These are phyloP conservation scores for Phalera bucephala DNA, from an alignment of 2,888 invertebrate genomes.

Conservation along the genomic window DNA sequence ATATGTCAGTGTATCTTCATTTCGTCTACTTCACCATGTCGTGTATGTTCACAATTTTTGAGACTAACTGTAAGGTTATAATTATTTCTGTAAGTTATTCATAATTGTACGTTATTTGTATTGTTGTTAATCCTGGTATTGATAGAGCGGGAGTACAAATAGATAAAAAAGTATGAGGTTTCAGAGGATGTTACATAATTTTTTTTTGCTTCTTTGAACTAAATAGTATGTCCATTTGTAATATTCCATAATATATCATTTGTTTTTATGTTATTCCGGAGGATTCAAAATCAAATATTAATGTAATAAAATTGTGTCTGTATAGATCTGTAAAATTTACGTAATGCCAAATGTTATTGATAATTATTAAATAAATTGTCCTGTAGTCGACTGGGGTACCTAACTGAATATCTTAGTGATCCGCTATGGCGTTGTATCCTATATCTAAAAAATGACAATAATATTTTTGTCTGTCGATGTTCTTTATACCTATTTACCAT, in stretches of 20 bases:
- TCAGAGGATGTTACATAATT: background rate
- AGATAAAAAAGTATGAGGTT: constrained; percentile 3
- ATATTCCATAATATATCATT: too few species aligned
- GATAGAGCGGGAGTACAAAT: constrained; percentile 31
- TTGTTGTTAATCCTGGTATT: constrained; percentile 19
- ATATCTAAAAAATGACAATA: constrained; percentile 35
- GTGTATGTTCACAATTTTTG: too few species aligned
- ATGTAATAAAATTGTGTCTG: constrained; percentile 13
- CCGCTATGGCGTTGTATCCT: constrained; percentile 6
- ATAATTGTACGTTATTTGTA: constrained; percentile 14
- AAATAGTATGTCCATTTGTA: too few species aligned
- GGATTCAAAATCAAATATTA: too few species aligned
- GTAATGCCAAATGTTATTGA: background rate
- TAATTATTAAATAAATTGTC: background rate
- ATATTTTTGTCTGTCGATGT: constrained; percentile 27
- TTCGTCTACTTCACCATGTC: too few species aligned
- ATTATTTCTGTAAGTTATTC: constrained; percentile 31
- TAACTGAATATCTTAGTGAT: background rate
- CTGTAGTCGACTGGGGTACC: background rate
- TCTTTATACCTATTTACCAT: background rate
- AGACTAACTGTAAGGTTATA: constrained; percentile 14
- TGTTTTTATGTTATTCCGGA: too few species aligned
- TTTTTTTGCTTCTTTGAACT: constrained; percentile 24
- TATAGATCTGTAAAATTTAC: too few species aligned
- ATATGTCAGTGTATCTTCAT: too few species aligned